Conservation (phyloP, 2,797 vertebrate species). For the Cyprinodon diabolis region DNA sequence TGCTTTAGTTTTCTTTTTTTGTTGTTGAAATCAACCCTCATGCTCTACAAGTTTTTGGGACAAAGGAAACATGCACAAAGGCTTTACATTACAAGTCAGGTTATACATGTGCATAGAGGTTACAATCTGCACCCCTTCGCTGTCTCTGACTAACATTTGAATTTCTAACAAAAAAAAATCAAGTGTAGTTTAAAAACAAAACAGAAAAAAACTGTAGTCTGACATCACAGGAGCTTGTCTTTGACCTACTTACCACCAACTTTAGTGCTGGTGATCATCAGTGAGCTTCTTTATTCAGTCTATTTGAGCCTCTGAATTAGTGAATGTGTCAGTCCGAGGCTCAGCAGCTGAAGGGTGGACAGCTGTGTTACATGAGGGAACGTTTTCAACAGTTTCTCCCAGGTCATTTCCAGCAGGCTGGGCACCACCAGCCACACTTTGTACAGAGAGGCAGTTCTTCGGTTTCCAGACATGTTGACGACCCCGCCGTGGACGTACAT, state of each 20-base stretch:
- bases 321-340: conserved; percentile 93
- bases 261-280: conserved; percentile 17
- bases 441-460: conserved; percentile 93
- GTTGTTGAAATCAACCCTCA: conserved; percentile 4
- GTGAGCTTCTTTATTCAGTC: conserved; percentile 34
- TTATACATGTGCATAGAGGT: not conserved
- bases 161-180: conserved; percentile 2
- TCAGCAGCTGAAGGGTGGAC: conserved; percentile 88
- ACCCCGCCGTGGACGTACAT: conserved; percentile 98
- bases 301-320: conserved; percentile 95
- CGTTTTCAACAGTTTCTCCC: conserved; percentile 91
- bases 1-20: conserved; percentile 12
- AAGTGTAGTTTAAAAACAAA: conserved; percentile 13
- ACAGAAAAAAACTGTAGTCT: not conserved
- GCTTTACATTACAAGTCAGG: not conserved
- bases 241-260: conserved; percentile 13
- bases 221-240: conserved; percentile 20
- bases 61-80: not conserved
- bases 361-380: conserved; percentile 90
- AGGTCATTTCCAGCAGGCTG: conserved; percentile 95
- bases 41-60: conserved; percentile 13
- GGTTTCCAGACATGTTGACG: conserved; percentile 94
- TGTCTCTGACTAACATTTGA: conserved; percentile 3
- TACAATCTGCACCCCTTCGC: conserved; percentile 8
- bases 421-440: conserved; percentile 98